Base-by-base conservation (phyloP, 64 coral and sea anemone species). In the Catalaphyllia jardinei region DNA sequence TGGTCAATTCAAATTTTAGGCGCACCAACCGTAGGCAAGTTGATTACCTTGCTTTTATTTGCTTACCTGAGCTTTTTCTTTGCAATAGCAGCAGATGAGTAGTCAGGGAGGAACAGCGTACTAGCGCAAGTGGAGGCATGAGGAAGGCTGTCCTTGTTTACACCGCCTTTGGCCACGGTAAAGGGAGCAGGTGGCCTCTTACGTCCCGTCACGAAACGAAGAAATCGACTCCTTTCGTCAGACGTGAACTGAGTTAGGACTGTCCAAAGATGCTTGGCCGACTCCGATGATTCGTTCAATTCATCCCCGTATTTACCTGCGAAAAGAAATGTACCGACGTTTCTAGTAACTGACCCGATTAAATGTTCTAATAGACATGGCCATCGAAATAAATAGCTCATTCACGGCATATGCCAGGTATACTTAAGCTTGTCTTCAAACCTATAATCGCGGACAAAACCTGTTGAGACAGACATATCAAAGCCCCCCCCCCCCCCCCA, bases 271-370 rank as follows among this genome's bases (percentile, higher is more conserved):
- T 91, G 88, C n/a, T 93, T 89, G 0, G 95, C 90, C 60, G 94
- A 89, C 52, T 93, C 84, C 5, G 90, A 84, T 0, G 94, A 95
- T 18, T 95, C 94, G 0, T 80, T 93, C 33, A 93, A 89, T 51
- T 99, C 91, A 69, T 99, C 97, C 7, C 97, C 94, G 50, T 99
- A 99, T 86, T 99, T 94, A 92, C 94, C 97, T 99, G 67, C 11
- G 30, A 83, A 52, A 60, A 35, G 49, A 52, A 16, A 52, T 59
- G 19, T 38, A 65, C 14, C 25, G 24, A 42, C 19, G 16, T 61
- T 67, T 46, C 6, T 13, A n/a, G 7, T 67, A 20, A 67, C 16
- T 67, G 63, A 15, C 54, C 11, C 54, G 39, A 46, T 46, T 46
- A 46, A 46, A 46, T 46, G 39, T 46, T 46, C 4, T 46, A 46